Evolutionary conservation across 2,888 invertebrate genomes (phyloP), one percentile per base, ranked within the genome.

Genomic region (Elmis aenea): DNA sequence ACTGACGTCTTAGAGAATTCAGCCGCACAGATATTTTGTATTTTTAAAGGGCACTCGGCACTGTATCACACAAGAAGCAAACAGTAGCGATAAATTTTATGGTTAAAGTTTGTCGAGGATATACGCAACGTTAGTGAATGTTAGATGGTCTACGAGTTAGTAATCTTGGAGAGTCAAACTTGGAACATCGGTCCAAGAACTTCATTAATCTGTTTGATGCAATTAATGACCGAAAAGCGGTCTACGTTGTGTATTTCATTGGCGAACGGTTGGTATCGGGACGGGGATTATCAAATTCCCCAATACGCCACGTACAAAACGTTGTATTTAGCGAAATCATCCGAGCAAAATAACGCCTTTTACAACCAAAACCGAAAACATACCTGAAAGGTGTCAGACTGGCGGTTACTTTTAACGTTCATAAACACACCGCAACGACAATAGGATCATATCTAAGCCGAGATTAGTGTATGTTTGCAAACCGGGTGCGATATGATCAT

Each of bases 171-270:
- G 57, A 59, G 55, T 55, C 59, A 49, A 59, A 64, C 54, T 63
- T 60, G 42, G 55, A 50, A 51, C 51, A 51, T 49, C 56, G 53
- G 60, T 58, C 61, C 58, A 54, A 53, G 59, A 61, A 64, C 59
- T 66, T 62, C 62, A 66, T 64, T 66, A 64, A 66, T 64, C 63
- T 62, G 50, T 44, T 50, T 57, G 62, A 63, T 64, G 62, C 62
- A 61, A 62, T 64, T 64, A 64, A 66, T 59, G 61, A 55, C 55
- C 55, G 58, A 61, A 59, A 37, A 36, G 59, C 48, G 54, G 54
- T 57, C 57, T 57, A 54, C 53, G 58, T 55, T 52, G 54, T 48
- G 55, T 58, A 59, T 61, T 61, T 62, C 59, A 62, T 60, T 55
- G 60, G 55, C n/a, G n/a, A 55, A 55, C 50, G 52, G 53, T 59